Conservation (phyloP, 1,140 invertebrate genomes). For the Hypothenemus hampei region DNA sequence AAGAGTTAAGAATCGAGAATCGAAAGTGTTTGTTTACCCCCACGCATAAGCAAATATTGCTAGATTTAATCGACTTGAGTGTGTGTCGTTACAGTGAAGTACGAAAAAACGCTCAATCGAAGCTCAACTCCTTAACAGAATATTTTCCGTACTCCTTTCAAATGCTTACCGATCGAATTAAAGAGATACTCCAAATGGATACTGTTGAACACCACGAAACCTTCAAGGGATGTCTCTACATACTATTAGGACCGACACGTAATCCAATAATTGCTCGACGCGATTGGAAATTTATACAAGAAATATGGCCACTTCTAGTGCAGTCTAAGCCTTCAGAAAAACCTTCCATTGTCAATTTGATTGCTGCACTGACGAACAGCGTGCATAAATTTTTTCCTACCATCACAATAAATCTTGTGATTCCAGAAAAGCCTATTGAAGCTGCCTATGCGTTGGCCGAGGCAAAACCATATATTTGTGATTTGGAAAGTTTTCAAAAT, state of each 20-base stretch:
- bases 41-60: conserved; percentile 57
- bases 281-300: conserved; percentile 68
- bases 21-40: conserved; percentile 48
- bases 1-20: conserved; percentile 55
- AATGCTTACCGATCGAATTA: conserved; percentile 54
- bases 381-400: conserved; percentile 52
- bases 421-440: conserved; percentile 52
- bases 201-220: conserved; percentile 60
- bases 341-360: conserved; percentile 68
- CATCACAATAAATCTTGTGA: conserved; percentile 53
- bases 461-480: conserved; percentile 33
- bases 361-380: conserved; percentile 56
- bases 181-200: conserved; percentile 56
- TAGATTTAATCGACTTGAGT: conserved; percentile 59
- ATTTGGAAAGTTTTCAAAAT: conserved; percentile 40
- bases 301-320: conserved; percentile 72
- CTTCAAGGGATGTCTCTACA: conserved; percentile 76
- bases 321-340: conserved; percentile 74
- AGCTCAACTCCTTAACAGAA: conserved; percentile 50
- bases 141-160: conserved; percentile 59
- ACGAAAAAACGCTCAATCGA: conserved; percentile 58
- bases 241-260: conserved; percentile 63
- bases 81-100: conserved; percentile 67
- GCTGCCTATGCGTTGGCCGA: conserved; percentile 50
- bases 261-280: conserved; percentile 61